Percentiles rank a stretch among this genome's conserved stretches.
Evolutionary conservation across 1,140 invertebrate genomes (phyloP).

Genomic region (Rhopalosiphum padi): DNA sequence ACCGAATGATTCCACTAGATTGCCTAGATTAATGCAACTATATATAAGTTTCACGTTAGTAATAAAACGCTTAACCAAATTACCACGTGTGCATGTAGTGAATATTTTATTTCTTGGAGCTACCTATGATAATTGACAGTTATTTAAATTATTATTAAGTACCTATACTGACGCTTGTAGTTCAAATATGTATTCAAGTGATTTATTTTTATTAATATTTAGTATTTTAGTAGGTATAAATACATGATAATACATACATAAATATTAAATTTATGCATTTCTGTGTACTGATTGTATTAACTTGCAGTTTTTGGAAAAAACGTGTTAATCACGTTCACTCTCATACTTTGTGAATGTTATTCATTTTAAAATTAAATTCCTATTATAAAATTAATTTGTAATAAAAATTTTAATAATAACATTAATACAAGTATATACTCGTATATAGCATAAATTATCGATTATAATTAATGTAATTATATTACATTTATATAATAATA

Average conservation of each 20-base stretch:
- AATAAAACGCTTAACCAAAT: too few relatives aligned
- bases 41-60: neutral
- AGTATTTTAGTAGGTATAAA: too few relatives aligned
- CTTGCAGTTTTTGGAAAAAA: neutral
- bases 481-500: too few relatives aligned
- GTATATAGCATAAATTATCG: too few relatives aligned
- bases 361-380: neutral
- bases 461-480: too few relatives aligned
- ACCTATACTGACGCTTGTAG: neutral
- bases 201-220: neutral
- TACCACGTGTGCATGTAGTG: neutral
- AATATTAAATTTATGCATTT: neutral
- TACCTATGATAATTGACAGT: neutral
- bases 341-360: neutral
- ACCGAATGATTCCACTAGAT: neutral
- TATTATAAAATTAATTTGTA: neutral
- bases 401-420: neutral
- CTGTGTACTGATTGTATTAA: too few relatives aligned
- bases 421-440: too few relatives aligned
- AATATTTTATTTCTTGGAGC: neutral
- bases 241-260: neutral
- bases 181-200: neutral
- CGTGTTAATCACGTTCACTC: neutral
- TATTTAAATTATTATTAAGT: neutral
- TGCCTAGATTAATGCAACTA: too few relatives aligned